Conservation (phyloP, 2,888 invertebrate genomes). For the Drosophila parthenogenetica region DNA sequence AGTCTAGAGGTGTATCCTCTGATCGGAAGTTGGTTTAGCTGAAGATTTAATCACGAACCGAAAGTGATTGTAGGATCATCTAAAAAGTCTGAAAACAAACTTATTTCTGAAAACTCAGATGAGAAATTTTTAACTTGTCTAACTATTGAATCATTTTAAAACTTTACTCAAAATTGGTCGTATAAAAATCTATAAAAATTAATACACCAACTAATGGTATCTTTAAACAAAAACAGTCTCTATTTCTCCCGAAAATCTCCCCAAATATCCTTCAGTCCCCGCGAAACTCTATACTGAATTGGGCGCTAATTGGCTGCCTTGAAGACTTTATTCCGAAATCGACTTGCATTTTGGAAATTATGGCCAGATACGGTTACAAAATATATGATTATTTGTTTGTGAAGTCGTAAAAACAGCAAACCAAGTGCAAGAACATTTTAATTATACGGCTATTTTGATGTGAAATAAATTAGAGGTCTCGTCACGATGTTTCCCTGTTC, state of each 20-base stretch:
- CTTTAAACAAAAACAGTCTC: not conserved
- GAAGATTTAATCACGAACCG: too few relatives aligned
- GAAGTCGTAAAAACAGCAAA: slow-evolving; percentile 59
- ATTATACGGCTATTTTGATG: slow-evolving; percentile 46
- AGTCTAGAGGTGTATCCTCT: not conserved
- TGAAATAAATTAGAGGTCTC: slow-evolving; percentile 74
- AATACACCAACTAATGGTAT: too few relatives aligned
- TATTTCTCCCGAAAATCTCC: not conserved
- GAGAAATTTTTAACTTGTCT: too few relatives aligned
- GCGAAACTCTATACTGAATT: not conserved
- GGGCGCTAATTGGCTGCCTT: slow-evolving; percentile 29
- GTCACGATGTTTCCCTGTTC: slow-evolving; percentile 56
- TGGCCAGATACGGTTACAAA: slow-evolving; percentile 71
- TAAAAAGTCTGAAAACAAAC: too few relatives aligned
- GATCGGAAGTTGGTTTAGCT: not conserved
- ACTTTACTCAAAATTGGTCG: too few relatives aligned
- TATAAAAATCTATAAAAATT: too few relatives aligned
- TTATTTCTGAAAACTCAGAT: too few relatives aligned
- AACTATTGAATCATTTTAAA: too few relatives aligned
- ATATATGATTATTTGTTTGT: slow-evolving; percentile 76
- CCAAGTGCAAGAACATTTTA: slow-evolving; percentile 48
- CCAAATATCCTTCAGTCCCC: not conserved
- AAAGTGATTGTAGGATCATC: too few relatives aligned
- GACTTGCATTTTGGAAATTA: slow-evolving; percentile 45
- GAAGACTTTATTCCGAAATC: slow-evolving; percentile 26